Conservation (phyloP, 1,140 invertebrate species). For the Liolophura sinensis region DNA sequence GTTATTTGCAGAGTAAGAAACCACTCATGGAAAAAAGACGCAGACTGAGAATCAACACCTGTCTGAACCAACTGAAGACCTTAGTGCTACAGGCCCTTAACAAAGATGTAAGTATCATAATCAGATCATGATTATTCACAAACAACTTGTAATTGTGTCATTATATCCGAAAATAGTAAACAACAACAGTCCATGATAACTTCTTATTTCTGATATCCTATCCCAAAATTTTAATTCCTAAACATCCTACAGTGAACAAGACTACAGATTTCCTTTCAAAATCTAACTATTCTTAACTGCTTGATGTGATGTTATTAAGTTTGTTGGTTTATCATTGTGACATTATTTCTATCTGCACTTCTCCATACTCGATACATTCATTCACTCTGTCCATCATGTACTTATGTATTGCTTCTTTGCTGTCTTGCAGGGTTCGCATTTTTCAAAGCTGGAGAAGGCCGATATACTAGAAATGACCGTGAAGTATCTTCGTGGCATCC, state of each 20-base stretch:
- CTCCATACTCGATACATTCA: background rate
- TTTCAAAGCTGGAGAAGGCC: constrained; percentile 93
- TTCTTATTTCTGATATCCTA: background rate
- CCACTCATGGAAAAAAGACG: constrained; percentile 89
- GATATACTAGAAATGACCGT: constrained; percentile 98
- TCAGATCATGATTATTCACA: background rate
- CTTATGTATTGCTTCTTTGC: constrained; percentile 4
- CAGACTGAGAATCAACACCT: constrained; percentile 84
- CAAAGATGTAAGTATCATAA: constrained; percentile 37
- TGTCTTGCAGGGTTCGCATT: constrained; percentile 38
- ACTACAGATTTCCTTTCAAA: background rate
- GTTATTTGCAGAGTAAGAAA: constrained; percentile 79
- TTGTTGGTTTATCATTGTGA: background rate
- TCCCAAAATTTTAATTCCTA: constrained; percentile 1
- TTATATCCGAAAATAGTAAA: background rate
- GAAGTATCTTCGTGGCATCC: constrained; percentile 71
- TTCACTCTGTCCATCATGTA: background rate
- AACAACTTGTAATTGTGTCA: background rate
- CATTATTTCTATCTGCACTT: constrained; percentile 6
- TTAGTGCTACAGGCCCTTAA: constrained; percentile 82
- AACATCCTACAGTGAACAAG: background rate
- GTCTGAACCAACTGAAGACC: constrained; percentile 83
- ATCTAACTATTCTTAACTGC: background rate
- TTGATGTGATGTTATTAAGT: constrained; percentile 1
- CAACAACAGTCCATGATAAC: background rate